Percentiles rank a stretch among this genome's conserved stretches.
phyloP scores from a whole-genome alignment of 2,797 vertebrate genomes.

The Setipinna tenuifilis region DNA sequence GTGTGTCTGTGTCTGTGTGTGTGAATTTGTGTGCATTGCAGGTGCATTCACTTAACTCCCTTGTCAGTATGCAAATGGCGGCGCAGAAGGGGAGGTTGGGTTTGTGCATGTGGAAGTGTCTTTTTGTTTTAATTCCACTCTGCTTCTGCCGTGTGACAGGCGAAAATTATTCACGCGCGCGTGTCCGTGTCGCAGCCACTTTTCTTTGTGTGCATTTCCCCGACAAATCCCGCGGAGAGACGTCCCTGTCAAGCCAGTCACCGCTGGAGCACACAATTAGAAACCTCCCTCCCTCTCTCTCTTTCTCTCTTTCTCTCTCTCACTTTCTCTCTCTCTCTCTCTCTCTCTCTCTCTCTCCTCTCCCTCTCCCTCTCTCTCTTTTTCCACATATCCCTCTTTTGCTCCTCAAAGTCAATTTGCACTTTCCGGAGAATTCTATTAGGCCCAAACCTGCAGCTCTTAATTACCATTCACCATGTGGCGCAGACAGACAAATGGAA shows the following conservation, averaged over 20 bases:
- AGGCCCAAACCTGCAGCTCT: slow-evolving; percentile 76
- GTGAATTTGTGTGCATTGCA: not conserved
- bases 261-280: slow-evolving; percentile 16
- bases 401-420: slow-evolving; percentile 63
- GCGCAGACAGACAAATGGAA: slow-evolving; percentile 78
- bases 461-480: slow-evolving; percentile 80
- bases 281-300: not conserved
- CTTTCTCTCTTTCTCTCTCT: not conserved
- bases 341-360: slow-evolving; percentile 8
- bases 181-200: slow-evolving; percentile 10
- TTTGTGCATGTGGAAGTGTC: not conserved
- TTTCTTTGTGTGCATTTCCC: slow-evolving; percentile 28
- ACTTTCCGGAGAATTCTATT: slow-evolving; percentile 80
- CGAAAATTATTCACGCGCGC: slow-evolving; percentile 3
- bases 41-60: not conserved
- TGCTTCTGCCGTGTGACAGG: slow-evolving; percentile 19
- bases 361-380: slow-evolving; percentile 33
- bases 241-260: slow-evolving; percentile 41
- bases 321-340: not conserved
- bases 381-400: not conserved
- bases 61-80: not conserved
- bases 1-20: not conserved
- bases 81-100: not conserved
- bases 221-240: slow-evolving; percentile 9
- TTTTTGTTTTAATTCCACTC: slow-evolving; percentile 24